Percentiles rank a stretch among this genome's conserved stretches.
Conservation (phyloP, 2,797 vertebrate genomes). For the Mustela erminea region DNA sequence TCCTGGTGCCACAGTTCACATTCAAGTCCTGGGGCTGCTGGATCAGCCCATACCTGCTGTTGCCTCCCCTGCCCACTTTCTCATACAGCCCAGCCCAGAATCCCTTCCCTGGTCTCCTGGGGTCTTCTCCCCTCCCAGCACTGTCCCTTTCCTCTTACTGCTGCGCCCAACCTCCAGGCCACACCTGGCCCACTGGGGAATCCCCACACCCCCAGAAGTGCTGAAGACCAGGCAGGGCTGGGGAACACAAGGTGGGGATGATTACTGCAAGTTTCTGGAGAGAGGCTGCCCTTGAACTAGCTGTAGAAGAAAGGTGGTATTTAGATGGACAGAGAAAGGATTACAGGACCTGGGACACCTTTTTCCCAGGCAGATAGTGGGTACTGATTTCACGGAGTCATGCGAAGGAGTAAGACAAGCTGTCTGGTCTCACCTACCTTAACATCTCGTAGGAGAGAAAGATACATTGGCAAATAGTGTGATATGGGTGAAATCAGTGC, state of each 20-base stretch:
- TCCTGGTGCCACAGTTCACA: background rate
- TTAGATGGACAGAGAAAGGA: background rate
- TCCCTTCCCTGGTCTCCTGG: background rate
- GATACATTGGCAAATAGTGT: fast-evolving
- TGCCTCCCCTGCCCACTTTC: background rate
- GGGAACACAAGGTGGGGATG: background rate
- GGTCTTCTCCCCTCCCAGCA: background rate
- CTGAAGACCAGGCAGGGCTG: background rate
- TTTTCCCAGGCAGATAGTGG: background rate
- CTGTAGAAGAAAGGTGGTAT: background rate
- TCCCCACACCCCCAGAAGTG: background rate
- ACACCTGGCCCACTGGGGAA: background rate
- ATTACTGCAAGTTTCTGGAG: background rate
- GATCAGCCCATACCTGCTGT: background rate
- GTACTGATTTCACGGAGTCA: background rate
- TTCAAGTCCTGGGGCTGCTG: background rate
- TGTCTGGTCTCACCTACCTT: background rate
- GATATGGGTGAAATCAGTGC: background rate
- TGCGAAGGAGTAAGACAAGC: background rate
- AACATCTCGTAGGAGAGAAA: background rate
- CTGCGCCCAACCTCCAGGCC: background rate
- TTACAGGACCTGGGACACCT: background rate
- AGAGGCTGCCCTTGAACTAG: background rate
- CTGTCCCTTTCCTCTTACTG: background rate
- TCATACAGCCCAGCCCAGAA: background rate